Percentiles rank a stretch among this genome's conserved stretches.
These are phyloP conservation scores for Antennarius maculatus DNA, from an alignment of 2,797 vertebrate genomes.

Conservation along the genomic window DNA sequence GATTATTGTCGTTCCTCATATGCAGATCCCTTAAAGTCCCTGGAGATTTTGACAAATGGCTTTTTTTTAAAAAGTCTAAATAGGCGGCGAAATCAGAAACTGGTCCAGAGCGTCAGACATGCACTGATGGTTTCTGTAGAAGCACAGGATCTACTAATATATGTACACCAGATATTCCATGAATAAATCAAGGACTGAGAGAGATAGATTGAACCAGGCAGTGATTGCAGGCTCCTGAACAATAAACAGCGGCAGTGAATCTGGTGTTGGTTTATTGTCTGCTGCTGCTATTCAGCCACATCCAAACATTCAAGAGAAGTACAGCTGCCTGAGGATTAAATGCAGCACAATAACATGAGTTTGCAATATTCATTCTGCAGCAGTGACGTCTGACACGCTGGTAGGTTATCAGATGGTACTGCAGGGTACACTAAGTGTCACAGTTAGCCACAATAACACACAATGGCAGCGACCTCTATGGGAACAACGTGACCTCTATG, in stretches of 20 bases:
- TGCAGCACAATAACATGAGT: constrained; percentile 43
- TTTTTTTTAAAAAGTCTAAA: constrained; percentile 8
- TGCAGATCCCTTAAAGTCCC: constrained; percentile 11
- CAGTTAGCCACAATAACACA: constrained; percentile 19
- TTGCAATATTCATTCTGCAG: constrained; percentile 25
- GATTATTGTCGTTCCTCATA: constrained; percentile 2
- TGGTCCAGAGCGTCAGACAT: constrained; percentile 50
- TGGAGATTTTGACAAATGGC: constrained; percentile 26
- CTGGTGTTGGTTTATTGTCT: constrained; percentile 14
- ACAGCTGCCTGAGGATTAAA: constrained; percentile 46
- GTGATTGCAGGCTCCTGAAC: constrained; percentile 30
- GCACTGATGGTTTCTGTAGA: constrained; percentile 45
- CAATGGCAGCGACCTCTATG: constrained; percentile 14
- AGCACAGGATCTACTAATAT: constrained; percentile 62
- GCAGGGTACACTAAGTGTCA: constrained; percentile 2
- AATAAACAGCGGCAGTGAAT: constrained; percentile 18
- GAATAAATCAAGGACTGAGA: constrained; percentile 62
- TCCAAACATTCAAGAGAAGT: constrained; percentile 24
- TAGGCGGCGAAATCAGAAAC: constrained; percentile 12
- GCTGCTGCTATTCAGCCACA: constrained; percentile 13
- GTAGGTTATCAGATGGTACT: constrained; percentile 40
- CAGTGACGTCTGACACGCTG: constrained; percentile 32
- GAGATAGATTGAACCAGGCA: constrained; percentile 12
- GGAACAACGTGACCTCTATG: constrained; percentile 21
- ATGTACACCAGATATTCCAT: constrained; percentile 50